Conservation (phyloP, 1,140 invertebrate genomes). For the Pararge aegeria region DNA sequence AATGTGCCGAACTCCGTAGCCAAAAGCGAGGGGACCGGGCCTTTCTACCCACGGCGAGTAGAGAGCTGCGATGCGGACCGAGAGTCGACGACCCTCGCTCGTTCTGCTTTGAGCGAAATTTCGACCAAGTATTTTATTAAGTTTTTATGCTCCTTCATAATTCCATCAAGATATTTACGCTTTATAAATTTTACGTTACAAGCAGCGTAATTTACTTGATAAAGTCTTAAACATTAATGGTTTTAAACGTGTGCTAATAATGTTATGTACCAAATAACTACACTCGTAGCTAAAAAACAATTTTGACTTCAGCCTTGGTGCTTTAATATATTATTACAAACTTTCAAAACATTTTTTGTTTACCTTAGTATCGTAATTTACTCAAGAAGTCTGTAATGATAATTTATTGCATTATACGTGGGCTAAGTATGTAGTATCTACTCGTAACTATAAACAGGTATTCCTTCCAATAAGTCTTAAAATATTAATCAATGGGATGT, state of each 20-base stretch:
- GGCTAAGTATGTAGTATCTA: no score
- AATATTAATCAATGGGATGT: no score
- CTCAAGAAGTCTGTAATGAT: no score
- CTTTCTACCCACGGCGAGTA: constrained; percentile 15
- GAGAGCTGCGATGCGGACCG: constrained; percentile 15
- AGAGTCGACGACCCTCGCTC: constrained; percentile 28
- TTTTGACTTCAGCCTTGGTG: no score
- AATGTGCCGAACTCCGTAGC: constrained; percentile 44
- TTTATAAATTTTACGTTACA: constrained; percentile 6
- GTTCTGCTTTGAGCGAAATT: constrained; percentile 27
- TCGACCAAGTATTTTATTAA: constrained; percentile 27
- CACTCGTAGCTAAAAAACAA: not conserved
- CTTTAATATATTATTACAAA: no score
- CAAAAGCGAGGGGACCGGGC: constrained; percentile 43
- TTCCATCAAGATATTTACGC: constrained; percentile 13
- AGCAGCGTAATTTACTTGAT: not conserved
- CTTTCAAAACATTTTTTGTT: no score
- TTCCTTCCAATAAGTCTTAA: no score
- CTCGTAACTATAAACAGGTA: no score
- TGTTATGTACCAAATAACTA: not conserved
- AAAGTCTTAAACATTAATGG: constrained; percentile 3
- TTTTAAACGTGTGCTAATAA: constrained; percentile 1
- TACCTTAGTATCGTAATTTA: no score
- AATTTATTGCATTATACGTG: no score
- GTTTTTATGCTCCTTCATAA: constrained; percentile 32